phyloP scores from a whole-genome alignment of 2,113 vertebrate species.

The Centrocercus urophasianus region DNA sequence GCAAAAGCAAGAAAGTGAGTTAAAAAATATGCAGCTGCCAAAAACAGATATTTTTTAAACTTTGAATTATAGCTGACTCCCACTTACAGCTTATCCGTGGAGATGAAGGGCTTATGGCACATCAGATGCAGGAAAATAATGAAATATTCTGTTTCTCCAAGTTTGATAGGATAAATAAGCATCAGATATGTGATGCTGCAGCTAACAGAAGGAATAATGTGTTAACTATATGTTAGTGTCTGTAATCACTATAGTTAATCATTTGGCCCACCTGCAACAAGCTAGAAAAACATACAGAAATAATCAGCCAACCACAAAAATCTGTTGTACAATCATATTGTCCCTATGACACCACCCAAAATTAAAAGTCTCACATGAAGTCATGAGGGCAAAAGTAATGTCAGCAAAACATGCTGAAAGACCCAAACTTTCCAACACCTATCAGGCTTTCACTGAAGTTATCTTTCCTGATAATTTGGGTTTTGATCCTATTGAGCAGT shows the following conservation, averaged over 20 bases:
- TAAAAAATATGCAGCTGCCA: fast-evolving
- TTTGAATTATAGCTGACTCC: not conserved
- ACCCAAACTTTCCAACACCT: not conserved
- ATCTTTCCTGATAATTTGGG: not conserved
- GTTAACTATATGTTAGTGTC: not conserved
- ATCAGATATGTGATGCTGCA: not conserved
- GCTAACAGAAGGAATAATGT: not conserved
- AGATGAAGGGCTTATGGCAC: not conserved
- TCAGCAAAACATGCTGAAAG: not conserved
- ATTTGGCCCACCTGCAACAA: not conserved
- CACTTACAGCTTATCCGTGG: not conserved
- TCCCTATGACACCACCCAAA: not conserved
- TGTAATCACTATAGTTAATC: not conserved
- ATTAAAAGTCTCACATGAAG: not conserved
- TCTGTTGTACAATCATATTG: not conserved
- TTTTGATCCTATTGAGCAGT: not conserved
- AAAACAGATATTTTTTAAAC: not conserved
- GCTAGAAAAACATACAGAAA: not conserved
- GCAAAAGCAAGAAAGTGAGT: not conserved
- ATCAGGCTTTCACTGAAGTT: not conserved
- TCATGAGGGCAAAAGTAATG: not conserved
- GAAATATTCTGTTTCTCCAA: not conserved
- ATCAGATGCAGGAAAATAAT: not conserved
- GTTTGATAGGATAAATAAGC: not conserved
- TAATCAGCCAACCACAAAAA: not conserved